Conservation (phyloP, 2,113 vertebrate genomes). For the Thomomys bottae region DNA sequence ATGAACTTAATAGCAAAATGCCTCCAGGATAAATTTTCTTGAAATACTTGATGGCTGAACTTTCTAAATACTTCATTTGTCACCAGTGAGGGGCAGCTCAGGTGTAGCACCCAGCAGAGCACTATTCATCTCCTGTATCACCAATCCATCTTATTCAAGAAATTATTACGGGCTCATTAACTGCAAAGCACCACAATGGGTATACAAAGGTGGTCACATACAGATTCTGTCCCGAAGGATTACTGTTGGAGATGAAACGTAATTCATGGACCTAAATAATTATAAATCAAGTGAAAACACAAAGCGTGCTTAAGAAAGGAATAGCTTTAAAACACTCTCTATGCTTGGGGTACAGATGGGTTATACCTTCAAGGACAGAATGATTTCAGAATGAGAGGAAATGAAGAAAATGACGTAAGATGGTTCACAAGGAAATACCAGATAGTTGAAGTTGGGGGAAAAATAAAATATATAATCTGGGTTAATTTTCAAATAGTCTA, state of each 20-base stretch:
- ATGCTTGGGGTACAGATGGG: not conserved
- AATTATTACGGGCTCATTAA: conserved; percentile 30
- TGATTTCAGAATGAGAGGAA: not conserved
- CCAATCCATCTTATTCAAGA: not conserved
- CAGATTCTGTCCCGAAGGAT: not conserved
- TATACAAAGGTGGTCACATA: not conserved
- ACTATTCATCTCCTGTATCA: not conserved
- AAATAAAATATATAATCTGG: not conserved
- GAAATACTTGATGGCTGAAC: not conserved
- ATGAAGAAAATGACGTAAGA: not conserved
- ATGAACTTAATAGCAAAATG: not conserved
- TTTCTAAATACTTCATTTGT: not conserved
- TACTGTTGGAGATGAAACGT: not conserved
- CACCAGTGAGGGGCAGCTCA: not conserved
- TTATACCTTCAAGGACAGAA: not conserved
- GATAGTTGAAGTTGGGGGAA: not conserved
- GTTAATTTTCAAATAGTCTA: conserved; percentile 1
- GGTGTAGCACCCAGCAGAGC: not conserved
- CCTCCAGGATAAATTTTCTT: not conserved
- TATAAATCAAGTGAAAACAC: not conserved
- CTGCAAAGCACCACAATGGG: not conserved
- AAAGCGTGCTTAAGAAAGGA: not conserved
- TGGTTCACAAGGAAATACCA: not conserved
- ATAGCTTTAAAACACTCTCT: not conserved
- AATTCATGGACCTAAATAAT: not conserved